Evolutionary conservation across 1,140 invertebrate species (phyloP).

Genomic region (Drosophila melanogaster): Release_6_plus_ISO1_MT NT_033779.5:7763501-7764000

Average conservation of each 20-base stretch:
- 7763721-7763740: constrained; percentile 23
- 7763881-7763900: constrained; percentile 4
- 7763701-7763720: constrained; percentile 18
- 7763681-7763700: constrained; percentile 80
- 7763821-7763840: neutral
- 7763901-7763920: neutral
- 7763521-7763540: constrained; percentile 80
- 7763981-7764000: neutral
- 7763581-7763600: constrained; percentile 75
- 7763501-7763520: constrained; percentile 78
- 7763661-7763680: constrained; percentile 69
- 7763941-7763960: constrained; percentile 14
- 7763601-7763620: constrained; percentile 61
- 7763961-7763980: constrained; percentile 4
- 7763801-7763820: constrained; percentile 18
- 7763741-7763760: constrained; percentile 41
- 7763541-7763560: constrained; percentile 76
- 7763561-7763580: constrained; percentile 78
- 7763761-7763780: constrained; percentile 35
- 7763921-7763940: neutral
- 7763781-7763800: constrained; percentile 34
- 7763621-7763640: constrained; percentile 67
- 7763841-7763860: constrained; percentile 42
- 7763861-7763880: constrained; percentile 44
- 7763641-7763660: constrained; percentile 72